phyloP scores from a whole-genome alignment of 2,888 invertebrate species.

The Cremastinae sp. region DNA sequence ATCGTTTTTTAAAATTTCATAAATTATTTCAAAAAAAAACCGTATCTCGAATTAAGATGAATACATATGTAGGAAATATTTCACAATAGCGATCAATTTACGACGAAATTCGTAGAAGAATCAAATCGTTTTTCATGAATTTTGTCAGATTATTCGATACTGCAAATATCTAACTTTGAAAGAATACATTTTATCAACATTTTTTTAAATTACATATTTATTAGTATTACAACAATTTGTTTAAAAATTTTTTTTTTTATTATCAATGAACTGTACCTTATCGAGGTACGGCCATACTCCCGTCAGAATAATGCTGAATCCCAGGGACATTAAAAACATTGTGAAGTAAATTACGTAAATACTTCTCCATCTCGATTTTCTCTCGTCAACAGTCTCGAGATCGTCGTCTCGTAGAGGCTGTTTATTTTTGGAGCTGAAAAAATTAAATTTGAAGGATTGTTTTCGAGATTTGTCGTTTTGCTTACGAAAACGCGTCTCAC shows the following conservation, averaged over 20 bases:
- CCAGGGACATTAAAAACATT: slow-evolving; percentile 94
- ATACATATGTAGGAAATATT: no score
- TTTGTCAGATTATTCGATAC: neutral
- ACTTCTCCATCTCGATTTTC: slow-evolving; percentile 88
- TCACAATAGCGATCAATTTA: slow-evolving; percentile 1
- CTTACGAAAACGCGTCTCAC: slow-evolving; percentile 9
- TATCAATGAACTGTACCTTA: slow-evolving; percentile 84
- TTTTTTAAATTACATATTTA: no score
- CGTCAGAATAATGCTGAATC: slow-evolving; percentile 92
- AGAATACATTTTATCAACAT: no score
- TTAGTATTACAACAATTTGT: no score
- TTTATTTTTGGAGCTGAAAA: slow-evolving; percentile 13
- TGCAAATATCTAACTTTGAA: no score
- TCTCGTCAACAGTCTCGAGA: slow-evolving; percentile 86
- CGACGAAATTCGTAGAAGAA: neutral
- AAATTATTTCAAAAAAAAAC: no score
- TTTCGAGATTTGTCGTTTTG: neutral
- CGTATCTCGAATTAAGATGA: no score
- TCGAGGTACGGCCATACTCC: slow-evolving; percentile 94
- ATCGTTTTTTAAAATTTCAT: slow-evolving; percentile 23
- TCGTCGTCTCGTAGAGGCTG: slow-evolving; percentile 75
- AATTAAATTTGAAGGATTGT: neutral
- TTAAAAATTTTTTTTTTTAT: no score
- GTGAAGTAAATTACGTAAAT: slow-evolving; percentile 92
- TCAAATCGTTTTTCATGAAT: neutral